Conservation (phyloP, 2,797 vertebrate species). For the Valencia hispanica region DNA sequence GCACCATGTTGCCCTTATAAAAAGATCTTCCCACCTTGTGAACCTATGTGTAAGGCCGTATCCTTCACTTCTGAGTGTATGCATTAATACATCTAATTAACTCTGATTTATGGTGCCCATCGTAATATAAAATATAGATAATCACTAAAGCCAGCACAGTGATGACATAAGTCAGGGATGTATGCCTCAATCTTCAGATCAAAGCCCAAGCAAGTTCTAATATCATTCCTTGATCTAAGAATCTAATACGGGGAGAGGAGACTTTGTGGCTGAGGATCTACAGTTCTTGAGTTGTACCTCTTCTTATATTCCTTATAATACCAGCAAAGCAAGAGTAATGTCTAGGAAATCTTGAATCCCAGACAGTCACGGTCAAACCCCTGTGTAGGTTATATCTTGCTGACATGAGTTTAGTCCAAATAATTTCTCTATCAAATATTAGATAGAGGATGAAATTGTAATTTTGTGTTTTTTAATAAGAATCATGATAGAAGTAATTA, state of each 20-base stretch:
- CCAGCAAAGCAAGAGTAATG: neutral
- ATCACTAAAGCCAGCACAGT: neutral
- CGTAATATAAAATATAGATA: conserved; percentile 3
- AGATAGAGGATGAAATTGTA: neutral
- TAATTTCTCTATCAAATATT: neutral
- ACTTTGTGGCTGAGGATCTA: conserved; percentile 9
- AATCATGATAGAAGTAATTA: neutral
- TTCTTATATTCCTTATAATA: neutral
- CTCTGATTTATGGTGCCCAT: conserved; percentile 6
- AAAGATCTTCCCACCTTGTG: neutral
- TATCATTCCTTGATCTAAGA: conserved; percentile 1
- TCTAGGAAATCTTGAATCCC: neutral
- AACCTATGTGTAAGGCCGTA: conserved; percentile 5
- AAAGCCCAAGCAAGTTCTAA: conserved; percentile 1
- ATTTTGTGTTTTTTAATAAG: neutral
- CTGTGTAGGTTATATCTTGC: neutral
- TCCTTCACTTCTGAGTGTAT: neutral
- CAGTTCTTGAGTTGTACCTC: conserved; percentile 4
- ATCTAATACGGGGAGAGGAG: neutral
- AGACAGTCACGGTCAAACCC: conserved; percentile 1
- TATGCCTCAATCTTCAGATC: conserved; percentile 4
- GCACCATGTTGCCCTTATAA: conserved; percentile 7
- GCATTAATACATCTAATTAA: conserved; percentile 12
- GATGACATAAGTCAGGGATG: neutral
- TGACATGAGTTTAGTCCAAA: neutral